Percentiles rank a stretch among this genome's conserved stretches.
Conservation (phyloP, 1,140 invertebrate species). For the Asbolus verrucosus region DNA sequence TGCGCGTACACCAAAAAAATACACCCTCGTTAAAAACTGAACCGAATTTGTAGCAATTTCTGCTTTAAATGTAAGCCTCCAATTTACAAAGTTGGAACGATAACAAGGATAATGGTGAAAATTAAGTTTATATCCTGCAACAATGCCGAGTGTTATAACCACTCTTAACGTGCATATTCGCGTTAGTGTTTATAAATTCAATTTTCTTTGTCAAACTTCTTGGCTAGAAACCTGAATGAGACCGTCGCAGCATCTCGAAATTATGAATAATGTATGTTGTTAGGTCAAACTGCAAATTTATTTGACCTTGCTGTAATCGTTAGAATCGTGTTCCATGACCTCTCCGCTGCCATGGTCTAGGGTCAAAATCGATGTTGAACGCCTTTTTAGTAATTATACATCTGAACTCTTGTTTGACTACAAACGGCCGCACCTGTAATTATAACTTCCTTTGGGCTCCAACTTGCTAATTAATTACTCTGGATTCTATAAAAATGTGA, state of each 20-base stretch:
- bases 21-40: background rate
- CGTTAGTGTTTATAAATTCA: constrained; percentile 25
- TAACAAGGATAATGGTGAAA: constrained; percentile 22
- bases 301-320: constrained; percentile 2
- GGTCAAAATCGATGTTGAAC: constrained; percentile 23
- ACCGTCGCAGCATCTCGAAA: background rate
- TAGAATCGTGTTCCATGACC: constrained; percentile 5
- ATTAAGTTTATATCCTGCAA: constrained; percentile 13
- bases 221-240: background rate
- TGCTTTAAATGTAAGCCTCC: background rate
- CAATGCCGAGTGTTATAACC: background rate
- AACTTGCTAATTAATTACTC: constrained; percentile 8
- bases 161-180: constrained; percentile 7
- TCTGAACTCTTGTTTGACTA: constrained; percentile 5
- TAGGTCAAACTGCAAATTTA: constrained; percentile 8
- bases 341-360: background rate
- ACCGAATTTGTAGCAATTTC: too few species aligned
- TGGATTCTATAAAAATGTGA: background rate
- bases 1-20: too few species aligned
- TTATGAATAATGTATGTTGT: constrained; percentile 38
- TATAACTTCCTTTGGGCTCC: constrained; percentile 3
- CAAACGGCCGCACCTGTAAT: constrained; percentile 18
- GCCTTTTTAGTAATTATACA: constrained; percentile 10
- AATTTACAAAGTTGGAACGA: background rate
- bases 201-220: constrained; percentile 14